A percentile compares a stretch with the other conserved stretches of the same genome.
Evolutionary conservation across 2,797 vertebrate genomes (phyloP).

Genomic region (Brachyalestes nurse): DNA sequence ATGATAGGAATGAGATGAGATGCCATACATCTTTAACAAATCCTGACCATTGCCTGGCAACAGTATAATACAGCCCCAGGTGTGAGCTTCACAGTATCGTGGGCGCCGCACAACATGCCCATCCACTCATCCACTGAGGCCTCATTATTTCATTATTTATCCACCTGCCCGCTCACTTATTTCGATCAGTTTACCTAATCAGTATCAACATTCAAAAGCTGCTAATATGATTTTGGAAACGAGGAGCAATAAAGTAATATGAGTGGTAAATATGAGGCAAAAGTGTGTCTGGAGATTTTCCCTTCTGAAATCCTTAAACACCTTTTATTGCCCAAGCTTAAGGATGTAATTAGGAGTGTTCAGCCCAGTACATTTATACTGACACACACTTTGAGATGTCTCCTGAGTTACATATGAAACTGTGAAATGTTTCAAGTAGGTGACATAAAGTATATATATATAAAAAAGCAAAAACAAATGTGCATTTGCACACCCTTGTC

Average conservation of each 20-base stretch:
- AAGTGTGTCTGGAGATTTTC: neutral
- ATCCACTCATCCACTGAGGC: neutral
- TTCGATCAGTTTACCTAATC: neutral
- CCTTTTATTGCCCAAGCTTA: neutral
- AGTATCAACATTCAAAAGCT: neutral
- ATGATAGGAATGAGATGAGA: neutral
- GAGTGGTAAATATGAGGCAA: neutral
- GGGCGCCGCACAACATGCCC: neutral
- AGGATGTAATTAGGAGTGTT: neutral
- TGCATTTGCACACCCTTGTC: neutral
- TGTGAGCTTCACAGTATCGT: constrained; percentile 38
- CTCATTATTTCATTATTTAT: neutral
- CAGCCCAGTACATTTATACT: neutral
- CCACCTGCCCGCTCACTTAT: no score
- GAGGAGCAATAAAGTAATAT: neutral
- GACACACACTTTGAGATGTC: neutral
- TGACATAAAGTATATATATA: neutral
- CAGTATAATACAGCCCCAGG: constrained; percentile 59
- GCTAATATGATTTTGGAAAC: neutral
- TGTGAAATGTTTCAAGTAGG: neutral
- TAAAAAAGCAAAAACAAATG: neutral
- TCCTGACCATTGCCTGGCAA: constrained; percentile 65
- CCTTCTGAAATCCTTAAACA: neutral
- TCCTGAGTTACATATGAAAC: neutral
- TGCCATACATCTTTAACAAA: constrained; percentile 51